These are phyloP conservation scores for Camponotus fellah DNA, from an alignment of 2,888 invertebrate genomes.

Conservation along the genomic window DNA sequence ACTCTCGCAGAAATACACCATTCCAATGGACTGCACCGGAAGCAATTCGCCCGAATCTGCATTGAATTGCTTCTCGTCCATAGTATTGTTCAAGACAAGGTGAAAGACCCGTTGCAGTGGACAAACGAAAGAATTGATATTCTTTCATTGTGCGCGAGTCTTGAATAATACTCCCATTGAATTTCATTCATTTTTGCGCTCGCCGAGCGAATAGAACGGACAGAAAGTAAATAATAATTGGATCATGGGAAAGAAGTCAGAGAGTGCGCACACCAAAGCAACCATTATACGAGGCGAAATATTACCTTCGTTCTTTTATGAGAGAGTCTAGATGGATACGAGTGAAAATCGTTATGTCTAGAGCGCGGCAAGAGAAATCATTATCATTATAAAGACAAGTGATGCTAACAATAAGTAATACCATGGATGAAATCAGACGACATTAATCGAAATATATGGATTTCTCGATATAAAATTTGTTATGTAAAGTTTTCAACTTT, in stretches of 20 bases:
- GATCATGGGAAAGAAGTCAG: slow-evolving; percentile 69
- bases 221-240: slow-evolving; percentile 75
- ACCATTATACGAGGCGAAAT: slow-evolving; percentile 74
- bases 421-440: no score
- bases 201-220: slow-evolving; percentile 19
- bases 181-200: slow-evolving; percentile 63
- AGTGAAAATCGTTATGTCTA: slow-evolving; percentile 64
- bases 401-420: neutral
- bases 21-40: slow-evolving; percentile 66
- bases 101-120: slow-evolving; percentile 60
- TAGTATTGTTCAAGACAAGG: slow-evolving; percentile 70
- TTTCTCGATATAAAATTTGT: neutral
- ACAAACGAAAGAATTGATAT: slow-evolving; percentile 76
- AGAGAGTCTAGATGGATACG: slow-evolving; percentile 61
- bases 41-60: slow-evolving; percentile 77
- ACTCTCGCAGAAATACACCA: slow-evolving; percentile 52
- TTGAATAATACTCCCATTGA: slow-evolving; percentile 74
- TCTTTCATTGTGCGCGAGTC: slow-evolving; percentile 71
- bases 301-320: slow-evolving; percentile 72
- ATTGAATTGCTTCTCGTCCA: slow-evolving; percentile 71
- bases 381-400: slow-evolving; percentile 53
- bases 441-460: neutral
- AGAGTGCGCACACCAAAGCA: slow-evolving; percentile 63
- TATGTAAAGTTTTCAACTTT: neutral
- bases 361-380: slow-evolving; percentile 63